Evolutionary conservation across 2,113 vertebrate species (phyloP).

Genomic region (Paracanthobrama guichenoti): DNA sequence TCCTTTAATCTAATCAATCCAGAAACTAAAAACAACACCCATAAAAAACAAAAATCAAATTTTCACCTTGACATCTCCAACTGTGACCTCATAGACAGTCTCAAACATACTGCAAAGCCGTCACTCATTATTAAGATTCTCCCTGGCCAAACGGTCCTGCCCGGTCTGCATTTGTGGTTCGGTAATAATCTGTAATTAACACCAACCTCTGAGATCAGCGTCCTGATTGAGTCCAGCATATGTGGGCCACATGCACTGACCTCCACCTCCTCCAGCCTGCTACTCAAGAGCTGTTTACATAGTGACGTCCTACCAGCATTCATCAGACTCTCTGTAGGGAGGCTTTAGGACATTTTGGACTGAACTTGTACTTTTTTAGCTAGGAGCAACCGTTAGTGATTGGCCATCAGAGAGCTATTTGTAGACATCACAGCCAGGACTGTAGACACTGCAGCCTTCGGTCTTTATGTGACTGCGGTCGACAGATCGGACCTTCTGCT

Average conservation of each 20-base stretch:
- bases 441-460: slow-evolving; percentile 27
- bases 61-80: not conserved
- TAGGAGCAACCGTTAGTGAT: slow-evolving; percentile 50
- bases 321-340: slow-evolving; percentile 45
- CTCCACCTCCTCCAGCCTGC: slow-evolving; percentile 31
- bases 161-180: slow-evolving; percentile 51
- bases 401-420: slow-evolving; percentile 52
- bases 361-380: slow-evolving; percentile 39
- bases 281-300: slow-evolving; percentile 55
- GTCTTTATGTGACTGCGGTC: slow-evolving; percentile 20
- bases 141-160: slow-evolving; percentile 49
- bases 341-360: slow-evolving; percentile 28
- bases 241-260: slow-evolving; percentile 52
- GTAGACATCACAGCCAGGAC: slow-evolving; percentile 49
- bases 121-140: slow-evolving; percentile 48
- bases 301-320: slow-evolving; percentile 50
- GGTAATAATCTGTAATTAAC: slow-evolving; percentile 63
- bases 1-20: slow-evolving; percentile 28
- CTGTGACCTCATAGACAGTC: slow-evolving; percentile 22
- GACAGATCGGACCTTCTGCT: slow-evolving; percentile 40
- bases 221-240: slow-evolving; percentile 57
- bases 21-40: slow-evolving; percentile 1
- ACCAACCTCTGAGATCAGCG: slow-evolving; percentile 55
- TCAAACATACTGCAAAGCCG: slow-evolving; percentile 32
- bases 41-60: slow-evolving; percentile 15